Conservation (phyloP, 2,888 invertebrate species). For the Corythucha ciliata region DNA sequence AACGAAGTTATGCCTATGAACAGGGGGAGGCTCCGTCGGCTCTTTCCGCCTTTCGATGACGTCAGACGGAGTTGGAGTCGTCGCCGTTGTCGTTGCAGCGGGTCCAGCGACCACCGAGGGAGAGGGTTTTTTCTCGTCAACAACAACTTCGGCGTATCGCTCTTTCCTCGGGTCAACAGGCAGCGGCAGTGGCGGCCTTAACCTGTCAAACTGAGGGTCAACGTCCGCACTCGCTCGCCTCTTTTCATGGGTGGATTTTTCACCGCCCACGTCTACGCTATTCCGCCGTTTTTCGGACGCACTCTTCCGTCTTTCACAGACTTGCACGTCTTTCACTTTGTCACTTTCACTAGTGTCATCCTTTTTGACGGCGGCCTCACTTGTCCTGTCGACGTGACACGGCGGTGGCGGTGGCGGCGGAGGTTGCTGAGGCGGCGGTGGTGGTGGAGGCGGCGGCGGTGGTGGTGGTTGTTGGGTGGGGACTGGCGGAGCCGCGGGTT, state of each 20-base stretch:
- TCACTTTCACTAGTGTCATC: constrained; percentile 32
- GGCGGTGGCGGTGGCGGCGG: too few species aligned
- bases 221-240: constrained; percentile 37
- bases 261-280: constrained; percentile 39
- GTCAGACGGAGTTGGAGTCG: constrained; percentile 12
- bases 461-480: too few species aligned
- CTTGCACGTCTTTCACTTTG: constrained; percentile 32
- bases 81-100: constrained; percentile 15
- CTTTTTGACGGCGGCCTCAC: constrained; percentile 29
- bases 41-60: constrained; percentile 28
- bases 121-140: constrained; percentile 16
- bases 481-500: too few species aligned
- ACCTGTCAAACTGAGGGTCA: constrained; percentile 21
- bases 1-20: constrained; percentile 23
- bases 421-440: too few species aligned
- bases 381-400: constrained; percentile 31
- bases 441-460: too few species aligned
- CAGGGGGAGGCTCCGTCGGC: constrained; percentile 30
- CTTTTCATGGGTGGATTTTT: constrained; percentile 40
- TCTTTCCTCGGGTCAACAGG: constrained; percentile 1
- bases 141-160: too few species aligned
- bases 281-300: constrained; percentile 37
- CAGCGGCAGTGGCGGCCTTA: constrained; percentile 22
- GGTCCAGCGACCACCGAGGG: constrained; percentile 9
- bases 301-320: constrained; percentile 35